Evolutionary conservation across 2,888 invertebrate species (phyloP).

Genomic region (Amiota mariae): DNA sequence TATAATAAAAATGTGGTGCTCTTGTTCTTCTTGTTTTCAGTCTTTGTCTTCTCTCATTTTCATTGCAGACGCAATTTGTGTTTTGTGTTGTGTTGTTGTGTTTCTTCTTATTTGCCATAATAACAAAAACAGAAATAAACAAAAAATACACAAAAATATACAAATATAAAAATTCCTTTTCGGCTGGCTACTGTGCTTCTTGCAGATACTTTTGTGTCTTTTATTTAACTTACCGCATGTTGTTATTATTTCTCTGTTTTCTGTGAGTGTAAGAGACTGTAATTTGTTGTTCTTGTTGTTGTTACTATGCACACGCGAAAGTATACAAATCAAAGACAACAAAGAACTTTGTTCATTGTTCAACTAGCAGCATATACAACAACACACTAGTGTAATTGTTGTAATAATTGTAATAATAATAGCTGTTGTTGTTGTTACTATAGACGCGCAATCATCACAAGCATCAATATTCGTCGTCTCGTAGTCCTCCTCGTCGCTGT

Average conservation of each 20-base stretch:
- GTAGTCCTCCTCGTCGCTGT: too few relatives aligned
- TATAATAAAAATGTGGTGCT: constrained; percentile 15
- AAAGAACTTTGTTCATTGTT: constrained; percentile 2
- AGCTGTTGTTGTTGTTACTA: too few relatives aligned
- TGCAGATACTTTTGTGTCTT: neutral
- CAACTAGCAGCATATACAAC: neutral
- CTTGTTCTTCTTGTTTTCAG: constrained; percentile 6
- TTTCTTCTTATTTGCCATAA: too few relatives aligned
- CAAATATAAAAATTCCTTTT: neutral
- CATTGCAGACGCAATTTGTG: neutral
- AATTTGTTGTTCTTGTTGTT: neutral
- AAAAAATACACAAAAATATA: constrained; percentile 2
- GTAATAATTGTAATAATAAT: too few relatives aligned
- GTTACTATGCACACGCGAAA: neutral
- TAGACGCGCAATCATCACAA: too few relatives aligned
- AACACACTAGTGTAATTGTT: too few relatives aligned
- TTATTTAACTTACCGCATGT: neutral
- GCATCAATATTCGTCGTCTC: too few relatives aligned
- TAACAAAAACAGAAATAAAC: neutral
- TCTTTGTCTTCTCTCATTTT: neutral
- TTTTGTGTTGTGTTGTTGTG: too few relatives aligned
- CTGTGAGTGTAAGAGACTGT: constrained; percentile 13
- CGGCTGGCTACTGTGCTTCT: neutral
- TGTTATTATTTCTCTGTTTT: neutral
- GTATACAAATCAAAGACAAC: constrained; percentile 2